phyloP scores from a whole-genome alignment of 2,113 vertebrate genomes.

The Notothenia rossii region DNA sequence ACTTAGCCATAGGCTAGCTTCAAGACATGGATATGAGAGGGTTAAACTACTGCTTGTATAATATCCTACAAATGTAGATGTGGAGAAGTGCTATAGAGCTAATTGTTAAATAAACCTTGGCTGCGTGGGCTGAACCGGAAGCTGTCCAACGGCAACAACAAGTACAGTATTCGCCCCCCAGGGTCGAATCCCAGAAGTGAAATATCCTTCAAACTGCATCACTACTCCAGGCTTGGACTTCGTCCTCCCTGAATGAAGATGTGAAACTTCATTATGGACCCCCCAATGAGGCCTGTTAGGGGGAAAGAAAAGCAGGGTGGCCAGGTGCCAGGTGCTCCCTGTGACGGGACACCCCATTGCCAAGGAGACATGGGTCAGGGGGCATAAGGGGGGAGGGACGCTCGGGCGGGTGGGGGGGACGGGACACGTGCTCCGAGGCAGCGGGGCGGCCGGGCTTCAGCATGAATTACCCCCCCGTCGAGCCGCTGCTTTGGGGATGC shows the following conservation, averaged over 20 bases:
- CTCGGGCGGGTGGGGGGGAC: background rate
- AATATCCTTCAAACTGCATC: conserved; percentile 31
- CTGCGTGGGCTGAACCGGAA: background rate
- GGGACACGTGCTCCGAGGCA: conserved; percentile 56
- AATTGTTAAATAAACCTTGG: background rate
- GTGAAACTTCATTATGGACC: conserved; percentile 53
- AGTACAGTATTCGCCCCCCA: background rate
- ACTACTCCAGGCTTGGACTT: conserved; percentile 9
- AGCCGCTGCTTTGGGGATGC: conserved; percentile 45
- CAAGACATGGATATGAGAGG: background rate
- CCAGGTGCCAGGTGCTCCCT: conserved; percentile 81
- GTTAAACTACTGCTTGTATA: background rate
- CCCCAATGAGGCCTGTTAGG: conserved; percentile 22
- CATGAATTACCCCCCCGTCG: conserved; percentile 73
- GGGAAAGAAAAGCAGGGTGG: conserved; percentile 59
- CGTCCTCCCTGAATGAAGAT: conserved; percentile 59
- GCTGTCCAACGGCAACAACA: background rate
- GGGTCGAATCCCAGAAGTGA: background rate
- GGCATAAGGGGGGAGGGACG: conserved; percentile 3
- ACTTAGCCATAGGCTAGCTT: background rate
- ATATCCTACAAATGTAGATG: background rate
- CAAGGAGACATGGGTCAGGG: conserved; percentile 63
- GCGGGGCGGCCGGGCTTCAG: conserved; percentile 58
- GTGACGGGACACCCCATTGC: conserved; percentile 62
- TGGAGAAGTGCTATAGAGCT: background rate